phyloP scores from a whole-genome alignment of 1,140 invertebrate genomes.

The Panulirus ornatus region DNA sequence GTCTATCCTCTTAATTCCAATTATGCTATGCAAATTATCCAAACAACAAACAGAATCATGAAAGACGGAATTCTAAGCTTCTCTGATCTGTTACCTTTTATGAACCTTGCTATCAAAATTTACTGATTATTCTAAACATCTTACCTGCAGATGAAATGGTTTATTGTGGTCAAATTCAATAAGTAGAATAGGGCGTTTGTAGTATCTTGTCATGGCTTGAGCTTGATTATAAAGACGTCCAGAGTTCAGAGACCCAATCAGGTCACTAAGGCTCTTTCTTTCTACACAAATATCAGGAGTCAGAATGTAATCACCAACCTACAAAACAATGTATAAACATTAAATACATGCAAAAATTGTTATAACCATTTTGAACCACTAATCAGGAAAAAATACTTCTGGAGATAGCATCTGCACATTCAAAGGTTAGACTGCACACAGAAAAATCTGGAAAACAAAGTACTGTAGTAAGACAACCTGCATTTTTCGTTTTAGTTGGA shows the following conservation, averaged over 20 bases:
- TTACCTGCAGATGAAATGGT: conserved; percentile 89
- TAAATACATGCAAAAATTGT: background rate
- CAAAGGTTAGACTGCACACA: no score
- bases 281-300: conserved; percentile 98
- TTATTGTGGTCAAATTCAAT: conserved; percentile 98
- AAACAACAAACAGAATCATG: no score
- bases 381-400: background rate
- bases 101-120: no score
- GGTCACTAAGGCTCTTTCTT: conserved; percentile 97
- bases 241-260: conserved; percentile 96
- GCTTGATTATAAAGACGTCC: conserved; percentile 97
- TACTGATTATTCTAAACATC: conserved; percentile 24
- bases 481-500: no score
- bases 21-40: no score
- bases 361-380: background rate
- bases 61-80: no score
- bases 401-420: no score
- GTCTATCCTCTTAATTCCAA: no score
- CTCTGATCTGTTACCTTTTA: no score
- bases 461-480: no score
- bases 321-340: conserved; percentile 76
- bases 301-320: conserved; percentile 97
- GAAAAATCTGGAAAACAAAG: no score
- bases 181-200: conserved; percentile 92
- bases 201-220: conserved; percentile 92